phyloP scores from a whole-genome alignment of 2,888 invertebrate genomes.

The Therioaphis trifolii region DNA sequence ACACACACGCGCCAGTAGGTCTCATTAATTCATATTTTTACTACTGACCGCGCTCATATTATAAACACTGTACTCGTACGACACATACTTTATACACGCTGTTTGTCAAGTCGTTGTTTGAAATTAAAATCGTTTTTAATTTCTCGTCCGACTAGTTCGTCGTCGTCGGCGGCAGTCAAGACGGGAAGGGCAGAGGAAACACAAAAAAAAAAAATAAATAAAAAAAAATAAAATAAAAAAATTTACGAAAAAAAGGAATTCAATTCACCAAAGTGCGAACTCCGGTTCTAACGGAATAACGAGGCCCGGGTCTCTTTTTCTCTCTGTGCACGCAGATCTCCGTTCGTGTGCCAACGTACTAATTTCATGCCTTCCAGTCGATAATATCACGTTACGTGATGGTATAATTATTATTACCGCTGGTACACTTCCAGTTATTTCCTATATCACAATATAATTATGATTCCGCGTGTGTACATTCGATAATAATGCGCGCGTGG shows the following conservation, averaged over 20 bases:
- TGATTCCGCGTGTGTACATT: not conserved
- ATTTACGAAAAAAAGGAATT: too few relatives aligned
- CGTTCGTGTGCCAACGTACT: not conserved
- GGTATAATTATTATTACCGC: not conserved
- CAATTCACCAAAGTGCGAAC: slow-evolving; percentile 7
- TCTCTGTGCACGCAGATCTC: too few relatives aligned
- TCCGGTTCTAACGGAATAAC: not conserved
- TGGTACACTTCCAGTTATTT: slow-evolving; percentile 6
- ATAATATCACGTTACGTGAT: not conserved
- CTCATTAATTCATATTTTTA: too few relatives aligned
- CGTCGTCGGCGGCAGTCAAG: not conserved
- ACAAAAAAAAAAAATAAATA: not conserved
- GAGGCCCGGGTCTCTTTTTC: not conserved
- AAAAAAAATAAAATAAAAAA: too few relatives aligned
- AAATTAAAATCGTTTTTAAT: slow-evolving; percentile 40
- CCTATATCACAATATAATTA: slow-evolving; percentile 24
- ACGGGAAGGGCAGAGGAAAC: not conserved
- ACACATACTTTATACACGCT: too few relatives aligned
- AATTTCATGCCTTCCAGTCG: not conserved
- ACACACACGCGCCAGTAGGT: too few relatives aligned
- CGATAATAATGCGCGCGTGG: not conserved
- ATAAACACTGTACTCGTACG: too few relatives aligned
- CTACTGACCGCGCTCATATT: not conserved
- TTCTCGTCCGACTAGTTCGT: slow-evolving; percentile 25
- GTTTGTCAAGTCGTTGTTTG: slow-evolving; percentile 24